Conservation (phyloP, 1,140 invertebrate species). For the Zaprionus vittiger region DNA sequence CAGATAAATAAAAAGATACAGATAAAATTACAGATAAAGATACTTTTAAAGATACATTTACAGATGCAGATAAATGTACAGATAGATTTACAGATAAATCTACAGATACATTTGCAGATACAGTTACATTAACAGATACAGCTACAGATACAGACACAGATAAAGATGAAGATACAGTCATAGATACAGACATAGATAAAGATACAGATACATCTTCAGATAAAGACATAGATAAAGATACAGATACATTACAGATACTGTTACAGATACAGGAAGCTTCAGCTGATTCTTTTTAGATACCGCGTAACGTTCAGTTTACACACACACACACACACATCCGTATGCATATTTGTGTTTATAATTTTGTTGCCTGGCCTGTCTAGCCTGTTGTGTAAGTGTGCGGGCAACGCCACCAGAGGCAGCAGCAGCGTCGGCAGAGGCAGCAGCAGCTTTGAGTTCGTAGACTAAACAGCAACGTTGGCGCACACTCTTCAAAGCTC, state of each 20-base stretch:
- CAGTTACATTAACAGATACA: too few species aligned
- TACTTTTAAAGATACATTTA: too few species aligned
- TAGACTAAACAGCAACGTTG: slow-evolving; percentile 60
- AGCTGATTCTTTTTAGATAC: slow-evolving; percentile 2
- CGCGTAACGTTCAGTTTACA: neutral
- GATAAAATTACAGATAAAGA: too few species aligned
- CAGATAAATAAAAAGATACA: too few species aligned
- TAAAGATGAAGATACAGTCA: too few species aligned
- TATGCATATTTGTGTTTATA: slow-evolving; percentile 22
- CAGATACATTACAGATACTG: neutral
- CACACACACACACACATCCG: neutral
- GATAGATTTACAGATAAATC: too few species aligned
- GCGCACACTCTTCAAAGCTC: slow-evolving; percentile 60
- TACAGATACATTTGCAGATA: too few species aligned
- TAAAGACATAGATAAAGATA: neutral
- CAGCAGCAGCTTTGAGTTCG: slow-evolving; percentile 55
- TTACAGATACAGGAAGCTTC: neutral
- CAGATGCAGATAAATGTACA: too few species aligned
- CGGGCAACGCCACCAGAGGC: slow-evolving; percentile 15
- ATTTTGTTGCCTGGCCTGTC: slow-evolving; percentile 39
- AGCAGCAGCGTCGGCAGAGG: neutral
- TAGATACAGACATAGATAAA: too few species aligned
- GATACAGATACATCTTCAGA: neutral
- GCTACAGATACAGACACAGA: too few species aligned
- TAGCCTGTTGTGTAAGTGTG: slow-evolving; percentile 52